Evolutionary conservation across 2,888 invertebrate genomes (phyloP), one percentile per base, ranked within the genome.

Genomic region (Colletes collaris): DNA sequence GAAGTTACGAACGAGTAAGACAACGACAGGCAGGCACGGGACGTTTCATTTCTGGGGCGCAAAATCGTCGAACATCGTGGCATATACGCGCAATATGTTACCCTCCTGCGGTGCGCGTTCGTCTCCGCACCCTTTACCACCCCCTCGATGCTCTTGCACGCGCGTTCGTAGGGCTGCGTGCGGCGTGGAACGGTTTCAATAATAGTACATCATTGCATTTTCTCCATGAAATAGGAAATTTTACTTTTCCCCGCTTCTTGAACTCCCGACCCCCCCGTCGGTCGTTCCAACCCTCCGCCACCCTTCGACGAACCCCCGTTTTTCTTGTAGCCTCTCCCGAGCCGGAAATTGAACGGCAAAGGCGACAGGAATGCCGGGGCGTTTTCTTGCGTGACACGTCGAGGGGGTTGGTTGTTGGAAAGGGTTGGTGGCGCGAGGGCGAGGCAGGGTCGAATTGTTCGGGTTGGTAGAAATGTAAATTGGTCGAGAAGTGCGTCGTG

Each of bases 81-180:
- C 83, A 84, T 82, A 82, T 79, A 78, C 82, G 62, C 70, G 81
- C 86, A 80, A 89, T 87, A 86, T 86, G 83, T 89, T 83, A 83
- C 81, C 56, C 65, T 19, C 50, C 63, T 63, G 65, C 50, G 62
- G 53, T 13, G 69, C 62, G 65, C 63, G 75, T 73, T 75, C 70
- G 46, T 74, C 72, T 65, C 77, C 2, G 73, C 55, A 35, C 59
- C 53, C 19, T 70, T 52, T 37, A 52, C n/a, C 44, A 8, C 44
- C 44, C 2, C 58, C 74, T 56, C 50, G 11, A 40, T 62, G 10
- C 56, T n/a, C 49, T 16, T 11, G 44, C 5, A 37, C 71, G 19
- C 8, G 69, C 72, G 58, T 56, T 35, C 50, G 59, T 62, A 37
- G 2, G 55, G 56, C 52, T 37, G 46, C 75, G 62, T 27, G 46